Evolutionary conservation across 2,113 vertebrate species (phyloP), one percentile per base, ranked within the genome.

Genomic region (Carettochelys insculpta): DNA sequence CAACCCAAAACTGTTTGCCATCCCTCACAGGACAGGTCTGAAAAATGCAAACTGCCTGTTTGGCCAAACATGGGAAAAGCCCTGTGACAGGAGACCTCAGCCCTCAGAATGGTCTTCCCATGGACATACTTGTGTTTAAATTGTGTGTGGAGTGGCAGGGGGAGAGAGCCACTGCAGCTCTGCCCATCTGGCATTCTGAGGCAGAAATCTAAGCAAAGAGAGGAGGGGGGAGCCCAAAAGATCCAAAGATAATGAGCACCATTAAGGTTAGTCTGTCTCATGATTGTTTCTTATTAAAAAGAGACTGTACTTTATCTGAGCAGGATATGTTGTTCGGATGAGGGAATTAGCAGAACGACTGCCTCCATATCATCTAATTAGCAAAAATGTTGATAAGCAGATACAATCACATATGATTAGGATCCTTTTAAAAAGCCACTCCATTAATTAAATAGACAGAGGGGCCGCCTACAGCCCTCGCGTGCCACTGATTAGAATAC

Each of bases 351-450:
- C 96, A 86, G 92, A 97, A 96, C 95, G 96, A 97, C 96, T 97
- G 97, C 97, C 97, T 97, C 97, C 97, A 97, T 97, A 98, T 98
- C 98, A 98, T 98, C 98, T 98, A 98, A 98, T 98, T 98, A 98
- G 97, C 98, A 96, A 97, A 96, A 95, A 98, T 97, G 96, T 98
- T 98, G 98, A 98, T 98, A 98, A 98, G 97, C 97, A 98, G 98
- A 98, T 98, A 98, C 97, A 97, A 98, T 98, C 97, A 95, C 97
- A 97, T 97, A 97, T 98, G 98, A 98, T 98, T 98, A 98, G 98
- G 97, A 98, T 98, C 98, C 98, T 98, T 98, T 98, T 98, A 97
- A 98, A 98, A 98, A 98, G 97, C 97, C 97, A 98, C 98, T 98
- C 98, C 98, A 98, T 98, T 98, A 98, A 98, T 98, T 98, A 98